These are phyloP conservation scores for Oryzias dopingdopingensis DNA, from an alignment of 2,797 vertebrate genomes.

Conservation along the genomic window DNA sequence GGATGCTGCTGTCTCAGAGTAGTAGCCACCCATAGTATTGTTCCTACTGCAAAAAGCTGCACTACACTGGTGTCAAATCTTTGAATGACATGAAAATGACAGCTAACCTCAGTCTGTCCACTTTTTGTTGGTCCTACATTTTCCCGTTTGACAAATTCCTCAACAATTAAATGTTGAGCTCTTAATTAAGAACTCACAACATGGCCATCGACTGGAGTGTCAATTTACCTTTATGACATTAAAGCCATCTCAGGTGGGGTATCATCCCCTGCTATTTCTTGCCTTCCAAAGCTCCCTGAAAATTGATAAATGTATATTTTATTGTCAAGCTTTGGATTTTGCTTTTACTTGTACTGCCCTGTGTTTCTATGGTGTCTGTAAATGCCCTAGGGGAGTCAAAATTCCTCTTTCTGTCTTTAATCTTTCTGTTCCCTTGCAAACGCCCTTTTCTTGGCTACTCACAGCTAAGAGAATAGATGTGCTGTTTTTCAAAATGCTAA, in stretches of 20 bases:
- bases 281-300: slow-evolving; percentile 37
- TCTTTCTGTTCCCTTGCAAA: slow-evolving; percentile 43
- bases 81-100: slow-evolving; percentile 44
- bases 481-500: too few relatives aligned
- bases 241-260: slow-evolving; percentile 49
- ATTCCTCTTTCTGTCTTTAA: slow-evolving; percentile 41
- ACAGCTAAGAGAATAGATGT: too few relatives aligned
- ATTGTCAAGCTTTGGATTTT: slow-evolving; percentile 34
- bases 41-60: slow-evolving; percentile 19
- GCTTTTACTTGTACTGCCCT: slow-evolving; percentile 48
- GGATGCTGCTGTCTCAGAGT: slow-evolving; percentile 33
- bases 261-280: slow-evolving; percentile 44
- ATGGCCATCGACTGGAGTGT: slow-evolving; percentile 43
- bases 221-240: slow-evolving; percentile 48
- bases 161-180: slow-evolving; percentile 50
- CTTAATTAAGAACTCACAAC: slow-evolving; percentile 63
- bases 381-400: slow-evolving; percentile 50
- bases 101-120: slow-evolving; percentile 58
- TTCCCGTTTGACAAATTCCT: slow-evolving; percentile 56
- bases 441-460: too few relatives aligned
- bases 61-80: slow-evolving; percentile 21
- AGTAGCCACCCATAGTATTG: slow-evolving; percentile 26
- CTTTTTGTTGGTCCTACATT: slow-evolving; percentile 49
- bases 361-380: slow-evolving; percentile 41
- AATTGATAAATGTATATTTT: slow-evolving; percentile 46